These are phyloP conservation scores for Phoxinus phoxinus DNA, from an alignment of 2,113 vertebrate species.

Conservation along the genomic window DNA sequence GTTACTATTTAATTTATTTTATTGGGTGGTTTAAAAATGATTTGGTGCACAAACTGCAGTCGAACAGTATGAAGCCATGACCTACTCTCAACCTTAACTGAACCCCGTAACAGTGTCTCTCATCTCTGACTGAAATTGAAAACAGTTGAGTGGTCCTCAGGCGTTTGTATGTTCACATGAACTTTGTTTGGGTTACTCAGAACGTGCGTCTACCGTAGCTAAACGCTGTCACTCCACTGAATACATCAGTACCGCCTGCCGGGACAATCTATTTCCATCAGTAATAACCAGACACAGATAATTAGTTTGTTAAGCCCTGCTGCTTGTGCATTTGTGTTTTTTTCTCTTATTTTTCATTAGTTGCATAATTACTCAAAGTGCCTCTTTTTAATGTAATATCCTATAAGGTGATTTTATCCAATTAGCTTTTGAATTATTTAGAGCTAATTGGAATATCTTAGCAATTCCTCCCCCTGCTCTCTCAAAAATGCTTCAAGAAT, in stretches of 20 bases:
- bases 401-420: constrained; percentile 76
- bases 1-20: background rate
- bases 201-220: background rate
- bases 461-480: constrained; percentile 60
- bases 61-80: background rate
- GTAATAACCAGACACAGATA: constrained; percentile 73
- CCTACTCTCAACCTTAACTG: background rate
- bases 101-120: background rate
- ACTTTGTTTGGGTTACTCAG: constrained; percentile 10
- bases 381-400: constrained; percentile 69
- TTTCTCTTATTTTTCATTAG: constrained; percentile 77
- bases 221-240: background rate
- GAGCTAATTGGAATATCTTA: constrained; percentile 61
- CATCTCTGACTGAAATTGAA: constrained; percentile 23
- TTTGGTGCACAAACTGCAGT: background rate
- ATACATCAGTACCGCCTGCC: constrained; percentile 8
- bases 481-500: constrained; percentile 50
- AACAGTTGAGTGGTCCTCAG: constrained; percentile 11
- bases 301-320: constrained; percentile 74
- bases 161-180: constrained; percentile 9
- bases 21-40: background rate
- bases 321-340: constrained; percentile 68
- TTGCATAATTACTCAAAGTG: constrained; percentile 71
- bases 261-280: constrained; percentile 69
- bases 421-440: constrained; percentile 70